phyloP scores from a whole-genome alignment of 2,113 vertebrate species.

The Egretta garzetta region DNA sequence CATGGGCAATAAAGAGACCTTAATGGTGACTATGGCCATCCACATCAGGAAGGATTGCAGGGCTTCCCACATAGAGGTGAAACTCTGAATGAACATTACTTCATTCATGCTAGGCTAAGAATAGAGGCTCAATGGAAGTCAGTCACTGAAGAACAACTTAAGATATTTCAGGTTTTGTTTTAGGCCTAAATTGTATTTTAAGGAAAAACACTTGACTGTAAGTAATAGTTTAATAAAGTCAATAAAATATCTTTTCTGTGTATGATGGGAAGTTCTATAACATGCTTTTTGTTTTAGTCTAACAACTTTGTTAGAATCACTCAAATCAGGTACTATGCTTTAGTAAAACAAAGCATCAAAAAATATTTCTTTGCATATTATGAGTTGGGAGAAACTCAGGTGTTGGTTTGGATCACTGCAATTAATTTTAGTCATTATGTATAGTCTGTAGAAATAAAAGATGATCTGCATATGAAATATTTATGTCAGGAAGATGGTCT shows the following conservation, averaged over 20 bases:
- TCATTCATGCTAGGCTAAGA: background rate
- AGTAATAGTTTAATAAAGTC: background rate
- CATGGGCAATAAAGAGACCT: background rate
- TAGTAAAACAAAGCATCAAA: background rate
- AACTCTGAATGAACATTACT: background rate
- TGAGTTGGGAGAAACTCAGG: background rate
- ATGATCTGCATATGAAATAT: background rate
- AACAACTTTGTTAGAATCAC: background rate
- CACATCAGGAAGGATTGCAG: background rate
- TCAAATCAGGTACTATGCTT: fast-evolving
- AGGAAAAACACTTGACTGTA: background rate
- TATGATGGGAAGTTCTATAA: background rate
- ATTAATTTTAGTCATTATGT: background rate
- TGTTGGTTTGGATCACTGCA: background rate
- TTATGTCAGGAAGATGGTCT: background rate
- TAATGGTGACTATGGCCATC: background rate
- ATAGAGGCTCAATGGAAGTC: background rate
- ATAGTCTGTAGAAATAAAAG: background rate
- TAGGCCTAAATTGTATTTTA: background rate
- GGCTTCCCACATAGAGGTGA: background rate
- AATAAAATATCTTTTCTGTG: background rate
- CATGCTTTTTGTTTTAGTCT: background rate
- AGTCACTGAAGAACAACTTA: background rate
- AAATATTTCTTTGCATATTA: background rate
- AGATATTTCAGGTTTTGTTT: background rate